Evolutionary conservation across 1,140 invertebrate species (phyloP).

Genomic region (Trichoplusia ni): DNA sequence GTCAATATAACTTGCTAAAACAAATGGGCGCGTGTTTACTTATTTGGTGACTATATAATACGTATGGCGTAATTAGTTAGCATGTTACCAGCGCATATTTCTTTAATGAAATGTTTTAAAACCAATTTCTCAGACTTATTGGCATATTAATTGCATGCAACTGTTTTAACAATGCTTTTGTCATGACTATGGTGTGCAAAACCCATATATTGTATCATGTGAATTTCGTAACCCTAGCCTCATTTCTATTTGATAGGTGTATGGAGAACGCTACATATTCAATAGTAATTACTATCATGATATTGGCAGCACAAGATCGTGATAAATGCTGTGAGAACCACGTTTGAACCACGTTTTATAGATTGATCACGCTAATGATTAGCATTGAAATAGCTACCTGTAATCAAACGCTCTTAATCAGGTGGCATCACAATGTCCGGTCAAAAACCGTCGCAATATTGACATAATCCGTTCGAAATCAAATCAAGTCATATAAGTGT

Average conservation of each 20-base stretch:
- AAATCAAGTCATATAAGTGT: no score
- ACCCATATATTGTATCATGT: conserved; percentile 13
- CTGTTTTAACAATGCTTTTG: conserved; percentile 1
- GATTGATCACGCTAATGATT: no score
- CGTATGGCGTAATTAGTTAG: conserved; percentile 12
- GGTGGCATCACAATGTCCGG: no score
- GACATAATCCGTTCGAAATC: no score
- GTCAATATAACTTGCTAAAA: conserved; percentile 29
- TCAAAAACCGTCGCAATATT: no score
- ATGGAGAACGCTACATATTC: no score
- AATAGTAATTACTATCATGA: no score
- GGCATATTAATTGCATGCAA: conserved; percentile 1
- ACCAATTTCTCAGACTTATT: background rate
- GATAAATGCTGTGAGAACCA: no score
- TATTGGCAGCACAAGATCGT: no score
- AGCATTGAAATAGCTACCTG: no score
- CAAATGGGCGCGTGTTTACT: conserved; percentile 20
- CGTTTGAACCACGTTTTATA: no score
- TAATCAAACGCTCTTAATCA: no score
- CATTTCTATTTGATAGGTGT: conserved; percentile 18
- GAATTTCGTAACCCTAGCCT: conserved; percentile 15
- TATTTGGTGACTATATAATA: conserved; percentile 7
- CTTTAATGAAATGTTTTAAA: background rate
- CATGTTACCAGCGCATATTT: background rate
- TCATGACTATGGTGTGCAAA: background rate